Percentiles rank a stretch among this genome's conserved stretches.
Evolutionary conservation across 2,113 vertebrate species (phyloP).

Genomic region (Salvator merianae): DNA sequence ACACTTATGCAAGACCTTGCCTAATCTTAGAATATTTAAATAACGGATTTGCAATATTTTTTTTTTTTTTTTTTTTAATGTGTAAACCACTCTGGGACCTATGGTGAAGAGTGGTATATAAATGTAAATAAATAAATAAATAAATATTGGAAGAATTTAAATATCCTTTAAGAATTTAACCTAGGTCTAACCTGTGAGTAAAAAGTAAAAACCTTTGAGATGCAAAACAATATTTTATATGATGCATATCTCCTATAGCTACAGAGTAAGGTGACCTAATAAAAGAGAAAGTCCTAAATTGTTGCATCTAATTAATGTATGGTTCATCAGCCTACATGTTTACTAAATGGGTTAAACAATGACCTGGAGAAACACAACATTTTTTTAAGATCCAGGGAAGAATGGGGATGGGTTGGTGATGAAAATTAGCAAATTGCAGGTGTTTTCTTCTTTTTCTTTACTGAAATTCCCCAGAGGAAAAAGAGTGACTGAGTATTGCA

Average conservation of each 20-base stretch:
- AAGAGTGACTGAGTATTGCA: constrained; percentile 47
- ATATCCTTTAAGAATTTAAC: neutral
- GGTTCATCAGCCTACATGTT: neutral
- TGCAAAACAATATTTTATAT: neutral
- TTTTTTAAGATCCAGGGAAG: constrained; percentile 48
- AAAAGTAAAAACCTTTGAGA: neutral
- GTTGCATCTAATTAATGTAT: neutral
- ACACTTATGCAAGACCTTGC: no score
- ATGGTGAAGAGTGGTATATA: no score
- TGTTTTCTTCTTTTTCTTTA: constrained; percentile 45
- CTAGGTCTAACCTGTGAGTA: neutral
- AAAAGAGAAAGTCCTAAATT: neutral
- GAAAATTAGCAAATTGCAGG: constrained; percentile 48
- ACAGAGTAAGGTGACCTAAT: constrained; percentile 8
- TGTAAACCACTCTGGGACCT: no score
- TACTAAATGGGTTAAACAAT: neutral
- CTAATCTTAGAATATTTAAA: no score
- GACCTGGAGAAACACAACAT: neutral
- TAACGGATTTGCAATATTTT: no score
- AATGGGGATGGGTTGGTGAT: constrained; percentile 11
- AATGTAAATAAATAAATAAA: no score
- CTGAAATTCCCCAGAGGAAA: constrained; percentile 37
- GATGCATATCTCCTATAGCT: neutral
- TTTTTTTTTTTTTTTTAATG: no score
- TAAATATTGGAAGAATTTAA: neutral